A percentile compares a stretch with the other conserved stretches of the same genome.
Conservation (phyloP, 37 sponge, comb jelly and placozoan genomes). For the Agelas oroides region DNA sequence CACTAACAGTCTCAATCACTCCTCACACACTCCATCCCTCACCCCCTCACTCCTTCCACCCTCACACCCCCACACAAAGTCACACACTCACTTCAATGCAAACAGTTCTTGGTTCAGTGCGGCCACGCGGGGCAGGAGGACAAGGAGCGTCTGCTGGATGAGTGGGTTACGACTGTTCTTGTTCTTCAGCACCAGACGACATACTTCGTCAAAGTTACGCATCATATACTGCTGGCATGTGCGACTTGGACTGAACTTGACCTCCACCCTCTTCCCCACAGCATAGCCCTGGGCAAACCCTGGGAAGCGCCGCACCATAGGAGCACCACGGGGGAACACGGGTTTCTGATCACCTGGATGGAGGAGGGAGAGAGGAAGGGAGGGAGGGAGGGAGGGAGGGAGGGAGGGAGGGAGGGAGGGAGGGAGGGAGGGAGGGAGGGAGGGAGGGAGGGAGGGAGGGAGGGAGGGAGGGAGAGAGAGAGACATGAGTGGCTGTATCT, state of each 20-base stretch:
- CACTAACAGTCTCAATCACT: too few species aligned
- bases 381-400: neutral
- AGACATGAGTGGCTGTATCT: neutral
- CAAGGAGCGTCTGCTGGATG: constrained; percentile 79
- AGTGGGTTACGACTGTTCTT: constrained; percentile 65
- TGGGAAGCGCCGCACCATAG: constrained; percentile 52
- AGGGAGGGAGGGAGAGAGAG: too few species aligned
- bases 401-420: too few species aligned
- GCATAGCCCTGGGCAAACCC: constrained; percentile 48
- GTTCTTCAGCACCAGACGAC: constrained; percentile 60
- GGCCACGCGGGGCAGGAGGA: constrained; percentile 84
- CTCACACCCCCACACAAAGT: neutral
- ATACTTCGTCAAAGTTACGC: constrained; percentile 73
- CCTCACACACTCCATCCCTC: too few species aligned
- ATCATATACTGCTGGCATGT: constrained; percentile 65
- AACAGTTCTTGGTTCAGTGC: constrained; percentile 79
- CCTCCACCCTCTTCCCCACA: constrained; percentile 45
- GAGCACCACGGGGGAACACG: constrained; percentile 1
- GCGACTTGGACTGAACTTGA: constrained; percentile 42
- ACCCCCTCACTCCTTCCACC: too few species aligned
- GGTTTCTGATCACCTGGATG: neutral
- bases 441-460: too few species aligned
- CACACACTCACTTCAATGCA: constrained; percentile 54
- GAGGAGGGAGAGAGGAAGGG: neutral
- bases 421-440: too few species aligned